These are phyloP conservation scores for Eclectus roratus DNA, from an alignment of 2,113 vertebrate genomes.

Conservation along the genomic window DNA sequence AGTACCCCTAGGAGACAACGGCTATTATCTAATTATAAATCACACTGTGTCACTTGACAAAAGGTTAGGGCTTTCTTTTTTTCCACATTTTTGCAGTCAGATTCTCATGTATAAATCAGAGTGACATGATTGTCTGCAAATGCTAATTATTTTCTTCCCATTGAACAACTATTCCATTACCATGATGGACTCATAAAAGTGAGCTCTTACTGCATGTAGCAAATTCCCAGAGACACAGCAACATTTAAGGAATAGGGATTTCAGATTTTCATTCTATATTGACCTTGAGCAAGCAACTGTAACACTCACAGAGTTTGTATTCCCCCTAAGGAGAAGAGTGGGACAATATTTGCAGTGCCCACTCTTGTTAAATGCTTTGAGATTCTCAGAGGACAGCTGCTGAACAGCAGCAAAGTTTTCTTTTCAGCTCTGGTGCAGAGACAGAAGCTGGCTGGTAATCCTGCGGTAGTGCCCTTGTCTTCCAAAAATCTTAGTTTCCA, in stretches of 20 bases:
- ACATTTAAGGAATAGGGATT: neutral
- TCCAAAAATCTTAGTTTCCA: neutral
- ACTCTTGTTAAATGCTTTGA: neutral
- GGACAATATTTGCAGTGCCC: neutral
- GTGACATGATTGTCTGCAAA: constrained; percentile 37
- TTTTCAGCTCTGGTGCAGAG: neutral
- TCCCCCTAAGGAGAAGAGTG: neutral
- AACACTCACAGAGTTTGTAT: neutral
- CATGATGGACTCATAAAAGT: neutral
- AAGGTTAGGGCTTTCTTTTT: constrained; percentile 59
- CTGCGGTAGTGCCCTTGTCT: neutral
- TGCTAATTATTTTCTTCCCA: constrained; percentile 52
- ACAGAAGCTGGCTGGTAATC: neutral
- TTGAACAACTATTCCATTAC: constrained; percentile 18
- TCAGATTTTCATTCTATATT: neutral
- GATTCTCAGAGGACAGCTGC: neutral
- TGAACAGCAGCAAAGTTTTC: neutral
- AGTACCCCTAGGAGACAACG: constrained; percentile 68
- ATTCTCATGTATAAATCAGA: constrained; percentile 49
- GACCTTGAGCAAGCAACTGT: constrained; percentile 22
- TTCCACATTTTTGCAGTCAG: constrained; percentile 35
- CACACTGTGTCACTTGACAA: constrained; percentile 72
- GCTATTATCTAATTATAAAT: constrained; percentile 81
- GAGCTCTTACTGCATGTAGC: neutral
- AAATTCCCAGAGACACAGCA: neutral